Percentiles rank a stretch among this genome's conserved stretches.
Evolutionary conservation across 1,140 invertebrate species (phyloP).

Genomic region (Hyphantria cunea): DNA sequence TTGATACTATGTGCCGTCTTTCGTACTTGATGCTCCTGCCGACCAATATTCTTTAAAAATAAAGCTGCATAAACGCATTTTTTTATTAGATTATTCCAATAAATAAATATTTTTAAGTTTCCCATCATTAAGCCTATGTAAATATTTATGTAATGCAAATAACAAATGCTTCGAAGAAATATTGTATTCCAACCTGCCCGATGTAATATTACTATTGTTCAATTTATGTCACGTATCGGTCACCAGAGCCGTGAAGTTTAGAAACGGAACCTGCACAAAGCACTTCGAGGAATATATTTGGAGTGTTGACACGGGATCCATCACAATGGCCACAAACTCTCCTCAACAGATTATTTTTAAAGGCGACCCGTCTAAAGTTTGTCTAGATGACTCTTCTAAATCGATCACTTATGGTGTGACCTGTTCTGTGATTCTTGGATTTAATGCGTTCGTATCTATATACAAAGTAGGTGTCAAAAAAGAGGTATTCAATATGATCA

Average conservation of each 20-base stretch:
- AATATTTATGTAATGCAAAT: too few relatives aligned
- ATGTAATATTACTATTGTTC: slow-evolving; percentile 25
- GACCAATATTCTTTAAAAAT: too few relatives aligned
- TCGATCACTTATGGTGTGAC: slow-evolving; percentile 16
- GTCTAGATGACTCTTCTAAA: slow-evolving; percentile 55
- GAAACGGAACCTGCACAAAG: slow-evolving; percentile 61
- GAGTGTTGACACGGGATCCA: slow-evolving; percentile 65
- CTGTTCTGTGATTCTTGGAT: slow-evolving; percentile 35
- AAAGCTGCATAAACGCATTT: too few relatives aligned
- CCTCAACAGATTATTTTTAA: slow-evolving; percentile 60
- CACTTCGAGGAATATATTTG: slow-evolving; percentile 57
- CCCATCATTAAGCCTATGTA: too few relatives aligned
- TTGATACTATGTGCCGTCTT: too few relatives aligned
- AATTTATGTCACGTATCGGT: slow-evolving; percentile 29
- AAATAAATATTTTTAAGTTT: too few relatives aligned
- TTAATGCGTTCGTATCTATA: slow-evolving; percentile 22
- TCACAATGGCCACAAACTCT: slow-evolving; percentile 69
- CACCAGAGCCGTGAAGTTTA: slow-evolving; percentile 63
- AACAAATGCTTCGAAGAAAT: not conserved
- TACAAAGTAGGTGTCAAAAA: slow-evolving; percentile 7
- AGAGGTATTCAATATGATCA: not conserved
- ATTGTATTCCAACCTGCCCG: not conserved
- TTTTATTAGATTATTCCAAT: too few relatives aligned
- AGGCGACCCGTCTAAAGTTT: slow-evolving; percentile 55
- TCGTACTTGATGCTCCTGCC: too few relatives aligned